Percentiles rank a stretch among this genome's conserved stretches.
These are phyloP conservation scores for Metalampra italica DNA, from an alignment of 2,888 invertebrate species.

Conservation along the genomic window DNA sequence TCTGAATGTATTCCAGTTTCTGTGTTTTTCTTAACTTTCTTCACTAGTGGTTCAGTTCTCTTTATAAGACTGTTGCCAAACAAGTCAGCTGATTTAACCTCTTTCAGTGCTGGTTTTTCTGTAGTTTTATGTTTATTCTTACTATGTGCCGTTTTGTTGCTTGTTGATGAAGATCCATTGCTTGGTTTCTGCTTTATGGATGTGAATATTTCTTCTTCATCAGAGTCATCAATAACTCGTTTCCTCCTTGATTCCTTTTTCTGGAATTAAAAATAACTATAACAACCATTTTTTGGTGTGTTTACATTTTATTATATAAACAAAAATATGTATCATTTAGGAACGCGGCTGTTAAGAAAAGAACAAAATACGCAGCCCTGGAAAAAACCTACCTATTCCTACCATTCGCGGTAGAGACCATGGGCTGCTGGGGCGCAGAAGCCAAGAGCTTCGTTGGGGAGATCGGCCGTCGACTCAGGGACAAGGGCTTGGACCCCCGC, in stretches of 20 bases:
- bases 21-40: constrained; percentile 61
- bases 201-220: constrained; percentile 47
- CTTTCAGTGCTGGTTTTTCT: constrained; percentile 41
- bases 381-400: too few relatives aligned
- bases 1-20: constrained; percentile 81
- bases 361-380: not conserved
- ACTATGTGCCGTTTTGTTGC: constrained; percentile 22
- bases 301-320: not conserved
- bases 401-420: too few relatives aligned
- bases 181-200: constrained; percentile 34
- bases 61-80: constrained; percentile 82
- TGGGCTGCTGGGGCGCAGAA: too few relatives aligned
- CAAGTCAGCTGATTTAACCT: constrained; percentile 72
- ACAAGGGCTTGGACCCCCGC: too few relatives aligned
- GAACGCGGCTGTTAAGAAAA: too few relatives aligned
- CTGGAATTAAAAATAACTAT: constrained; percentile 25
- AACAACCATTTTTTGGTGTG: constrained; percentile 8
- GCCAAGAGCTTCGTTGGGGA: too few relatives aligned
- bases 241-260: constrained; percentile 51
- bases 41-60: constrained; percentile 70
- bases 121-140: constrained; percentile 31
- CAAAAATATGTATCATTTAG: too few relatives aligned
- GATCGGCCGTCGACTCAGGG: too few relatives aligned
- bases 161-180: constrained; percentile 12
- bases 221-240: constrained; percentile 54